Percentiles rank a stretch among this genome's conserved stretches.
Evolutionary conservation across 2,888 invertebrate species (phyloP).

Genomic region (Incurvaria masculella): DNA sequence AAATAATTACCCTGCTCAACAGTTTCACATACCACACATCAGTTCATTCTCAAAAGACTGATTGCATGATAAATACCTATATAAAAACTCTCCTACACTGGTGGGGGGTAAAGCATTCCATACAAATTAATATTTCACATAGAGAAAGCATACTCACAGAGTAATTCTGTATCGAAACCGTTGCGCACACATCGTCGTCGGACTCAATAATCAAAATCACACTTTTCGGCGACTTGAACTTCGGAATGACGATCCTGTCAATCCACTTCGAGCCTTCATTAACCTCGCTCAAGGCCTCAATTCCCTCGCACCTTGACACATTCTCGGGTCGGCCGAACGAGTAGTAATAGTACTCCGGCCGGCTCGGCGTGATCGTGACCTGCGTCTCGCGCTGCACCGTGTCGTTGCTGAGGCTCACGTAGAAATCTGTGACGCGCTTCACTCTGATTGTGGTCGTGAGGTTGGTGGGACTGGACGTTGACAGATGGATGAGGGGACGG

Average conservation of each 20-base stretch:
- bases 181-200: constrained; percentile 63
- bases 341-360: constrained; percentile 52
- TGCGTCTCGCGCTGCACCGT: constrained; percentile 25
- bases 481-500: constrained; percentile 60
- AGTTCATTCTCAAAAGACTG: too few species aligned
- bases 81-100: too few species aligned
- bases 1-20: too few species aligned
- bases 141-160: too few species aligned
- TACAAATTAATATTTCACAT: too few species aligned
- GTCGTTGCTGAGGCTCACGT: constrained; percentile 34
- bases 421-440: constrained; percentile 57
- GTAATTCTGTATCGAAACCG: constrained; percentile 73
- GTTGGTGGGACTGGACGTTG: constrained; percentile 55
- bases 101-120: too few species aligned
- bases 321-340: constrained; percentile 47
- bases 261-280: neutral
- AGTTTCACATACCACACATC: too few species aligned
- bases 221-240: constrained; percentile 41
- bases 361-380: constrained; percentile 39
- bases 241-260: constrained; percentile 27
- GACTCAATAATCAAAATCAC: constrained; percentile 63
- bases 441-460: constrained; percentile 55
- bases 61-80: too few species aligned
- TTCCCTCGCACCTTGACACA: constrained; percentile 22
- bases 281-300: constrained; percentile 7